phyloP scores from a whole-genome alignment of 2,113 vertebrate genomes.

The Petrocephalus zakoni region DNA sequence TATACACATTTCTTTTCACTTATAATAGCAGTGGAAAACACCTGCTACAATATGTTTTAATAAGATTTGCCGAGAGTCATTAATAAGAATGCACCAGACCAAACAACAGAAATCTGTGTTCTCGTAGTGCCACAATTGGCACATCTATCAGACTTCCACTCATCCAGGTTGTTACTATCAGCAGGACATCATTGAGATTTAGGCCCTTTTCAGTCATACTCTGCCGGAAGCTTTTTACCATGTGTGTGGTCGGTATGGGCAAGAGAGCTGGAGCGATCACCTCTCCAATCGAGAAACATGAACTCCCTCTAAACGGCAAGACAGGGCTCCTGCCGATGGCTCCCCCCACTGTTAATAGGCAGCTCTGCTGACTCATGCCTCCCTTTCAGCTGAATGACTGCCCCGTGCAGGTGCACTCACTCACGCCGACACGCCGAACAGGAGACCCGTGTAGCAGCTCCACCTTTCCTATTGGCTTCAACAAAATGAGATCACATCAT shows the following conservation, averaged over 20 bases:
- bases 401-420: not conserved
- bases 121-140: not conserved
- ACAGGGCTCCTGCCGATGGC: not conserved
- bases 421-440: not conserved
- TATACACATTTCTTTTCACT: not conserved
- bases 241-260: not conserved
- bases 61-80: not conserved
- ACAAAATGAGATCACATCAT: not conserved
- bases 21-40: not conserved
- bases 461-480: not conserved
- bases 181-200: not conserved
- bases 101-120: not conserved
- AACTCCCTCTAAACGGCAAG: not conserved
- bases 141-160: not conserved
- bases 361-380: slow-evolving; percentile 26
- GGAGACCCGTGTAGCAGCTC: not conserved
- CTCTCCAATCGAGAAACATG: not conserved
- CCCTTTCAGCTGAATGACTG: not conserved
- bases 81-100: not conserved
- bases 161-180: not conserved
- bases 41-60: not conserved
- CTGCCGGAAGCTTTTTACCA: not conserved
- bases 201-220: not conserved
- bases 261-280: not conserved
- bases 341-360: not conserved